phyloP scores from a whole-genome alignment of 2,113 vertebrate species.

The Nothoprocta perdicaria region DNA sequence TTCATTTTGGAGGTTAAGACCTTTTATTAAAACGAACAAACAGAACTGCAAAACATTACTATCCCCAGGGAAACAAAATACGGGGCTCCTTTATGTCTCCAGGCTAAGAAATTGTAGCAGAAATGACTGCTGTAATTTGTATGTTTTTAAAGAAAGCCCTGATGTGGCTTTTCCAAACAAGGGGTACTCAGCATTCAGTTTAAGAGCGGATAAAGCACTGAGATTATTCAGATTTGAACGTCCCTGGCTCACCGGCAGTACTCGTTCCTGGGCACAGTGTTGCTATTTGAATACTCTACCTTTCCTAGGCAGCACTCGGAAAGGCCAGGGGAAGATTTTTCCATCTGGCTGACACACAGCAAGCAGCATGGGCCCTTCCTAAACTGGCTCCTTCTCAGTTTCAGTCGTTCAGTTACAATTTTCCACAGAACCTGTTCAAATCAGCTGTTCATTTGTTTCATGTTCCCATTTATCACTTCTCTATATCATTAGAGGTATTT shows the following conservation, averaged over 20 bases:
- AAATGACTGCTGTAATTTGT: neutral
- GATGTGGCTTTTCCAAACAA: neutral
- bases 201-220: neutral
- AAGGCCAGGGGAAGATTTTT: neutral
- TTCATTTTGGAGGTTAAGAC: neutral
- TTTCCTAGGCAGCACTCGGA: neutral
- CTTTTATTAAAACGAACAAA: neutral
- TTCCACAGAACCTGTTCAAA: neutral
- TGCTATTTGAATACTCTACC: neutral
- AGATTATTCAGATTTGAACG: neutral
- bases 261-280: neutral
- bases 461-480: neutral
- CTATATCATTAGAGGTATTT: neutral
- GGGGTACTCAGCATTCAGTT: neutral
- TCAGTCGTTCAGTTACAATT: neutral
- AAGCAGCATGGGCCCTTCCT: neutral
- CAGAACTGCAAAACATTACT: neutral
- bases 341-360: neutral
- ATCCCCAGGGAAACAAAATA: neutral
- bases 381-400: neutral
- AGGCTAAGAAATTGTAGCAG: neutral
- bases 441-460: neutral
- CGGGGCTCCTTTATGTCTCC: neutral
- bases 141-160: neutral
- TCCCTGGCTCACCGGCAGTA: neutral